Conservation (phyloP, 2,797 vertebrate genomes). For the Vespertilio murinus region DNA sequence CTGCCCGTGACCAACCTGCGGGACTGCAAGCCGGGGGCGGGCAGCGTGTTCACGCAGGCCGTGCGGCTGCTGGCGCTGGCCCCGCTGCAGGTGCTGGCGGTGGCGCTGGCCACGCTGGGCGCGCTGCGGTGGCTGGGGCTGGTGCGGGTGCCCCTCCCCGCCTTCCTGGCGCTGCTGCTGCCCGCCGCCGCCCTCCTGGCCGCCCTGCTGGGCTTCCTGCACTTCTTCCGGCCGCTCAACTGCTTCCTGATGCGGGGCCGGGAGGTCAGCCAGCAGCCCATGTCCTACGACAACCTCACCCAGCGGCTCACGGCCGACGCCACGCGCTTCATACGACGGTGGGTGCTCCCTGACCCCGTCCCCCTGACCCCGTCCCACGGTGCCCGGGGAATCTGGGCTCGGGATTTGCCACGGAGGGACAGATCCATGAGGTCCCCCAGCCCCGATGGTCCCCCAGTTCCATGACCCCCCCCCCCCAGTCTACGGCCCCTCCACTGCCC, state of each 20-base stretch:
- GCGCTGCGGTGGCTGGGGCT: slow-evolving; percentile 76
- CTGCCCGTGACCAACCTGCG: slow-evolving; percentile 89
- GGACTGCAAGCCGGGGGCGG: slow-evolving; percentile 89
- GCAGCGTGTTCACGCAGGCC: slow-evolving; percentile 84
- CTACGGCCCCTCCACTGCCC: too few relatives aligned
- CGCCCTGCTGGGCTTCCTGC: slow-evolving; percentile 78
- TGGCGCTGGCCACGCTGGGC: slow-evolving; percentile 72
- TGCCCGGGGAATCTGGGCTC: too few relatives aligned
- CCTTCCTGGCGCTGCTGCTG: slow-evolving; percentile 27
- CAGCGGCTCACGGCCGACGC: slow-evolving; percentile 89
- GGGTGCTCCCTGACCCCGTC: background rate
- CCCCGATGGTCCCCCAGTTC: too few relatives aligned
- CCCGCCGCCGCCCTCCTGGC: background rate
- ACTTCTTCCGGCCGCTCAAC: slow-evolving; percentile 87
- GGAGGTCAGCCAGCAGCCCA: slow-evolving; percentile 89
- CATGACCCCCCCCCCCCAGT: too few relatives aligned
- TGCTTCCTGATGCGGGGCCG: slow-evolving; percentile 90
- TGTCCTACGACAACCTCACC: slow-evolving; percentile 88
- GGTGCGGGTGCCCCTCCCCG: slow-evolving; percentile 63
- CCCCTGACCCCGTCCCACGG: too few relatives aligned
- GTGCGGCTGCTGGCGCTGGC: slow-evolving; percentile 45
- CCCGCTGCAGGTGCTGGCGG: slow-evolving; percentile 53
- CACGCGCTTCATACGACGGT: slow-evolving; percentile 87
- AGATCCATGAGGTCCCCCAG: too few relatives aligned
- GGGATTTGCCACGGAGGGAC: too few relatives aligned